phyloP scores from a whole-genome alignment of 2,113 vertebrate species.

The Microtus oregoni region DNA sequence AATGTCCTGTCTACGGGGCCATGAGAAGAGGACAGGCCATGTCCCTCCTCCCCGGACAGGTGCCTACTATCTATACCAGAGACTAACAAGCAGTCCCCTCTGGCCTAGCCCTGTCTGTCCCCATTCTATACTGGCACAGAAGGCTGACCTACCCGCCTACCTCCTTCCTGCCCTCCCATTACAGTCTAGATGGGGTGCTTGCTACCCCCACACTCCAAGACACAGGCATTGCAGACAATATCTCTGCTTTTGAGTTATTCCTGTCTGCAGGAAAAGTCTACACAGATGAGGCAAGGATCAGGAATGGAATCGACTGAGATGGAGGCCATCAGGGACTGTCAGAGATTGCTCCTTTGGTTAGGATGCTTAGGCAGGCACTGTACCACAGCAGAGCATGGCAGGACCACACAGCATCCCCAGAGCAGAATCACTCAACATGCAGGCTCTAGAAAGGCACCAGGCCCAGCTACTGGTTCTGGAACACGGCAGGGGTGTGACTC shows the following conservation, averaged over 20 bases:
- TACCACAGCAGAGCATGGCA: background rate
- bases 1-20: background rate
- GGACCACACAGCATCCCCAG: background rate
- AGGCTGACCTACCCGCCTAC: background rate
- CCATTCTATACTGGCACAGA: background rate
- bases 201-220: background rate
- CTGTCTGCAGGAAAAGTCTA: background rate
- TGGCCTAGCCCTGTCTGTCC: background rate
- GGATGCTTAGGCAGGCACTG: rapidly evolving
- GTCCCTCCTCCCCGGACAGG: background rate
- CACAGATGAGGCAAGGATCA: background rate
- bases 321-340: background rate
- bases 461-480: background rate
- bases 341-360: background rate
- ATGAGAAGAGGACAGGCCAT: background rate
- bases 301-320: background rate
- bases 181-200: background rate
- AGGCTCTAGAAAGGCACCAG: background rate
- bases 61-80: background rate
- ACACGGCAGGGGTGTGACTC: background rate
- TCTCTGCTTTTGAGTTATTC: constrained; percentile 47
- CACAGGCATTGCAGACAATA: constrained; percentile 1
- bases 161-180: background rate
- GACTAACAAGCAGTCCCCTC: background rate
- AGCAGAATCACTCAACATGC: background rate